Percentiles rank a stretch among this genome's conserved stretches.
phyloP scores from a whole-genome alignment of 2,888 invertebrate genomes.

The Dione juno region DNA sequence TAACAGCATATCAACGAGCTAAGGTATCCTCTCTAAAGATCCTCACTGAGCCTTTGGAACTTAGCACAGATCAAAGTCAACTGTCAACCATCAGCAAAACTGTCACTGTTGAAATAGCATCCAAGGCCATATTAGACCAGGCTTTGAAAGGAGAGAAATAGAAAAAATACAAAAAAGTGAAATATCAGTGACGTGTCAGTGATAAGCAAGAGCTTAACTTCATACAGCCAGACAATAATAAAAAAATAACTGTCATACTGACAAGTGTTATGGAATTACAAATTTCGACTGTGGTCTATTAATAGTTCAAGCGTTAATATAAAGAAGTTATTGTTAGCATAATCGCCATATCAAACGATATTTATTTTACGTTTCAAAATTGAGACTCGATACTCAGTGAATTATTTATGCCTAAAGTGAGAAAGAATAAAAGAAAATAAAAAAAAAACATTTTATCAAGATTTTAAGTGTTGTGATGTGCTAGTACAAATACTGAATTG shows the following conservation, averaged over 20 bases:
- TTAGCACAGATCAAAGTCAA: slow-evolving; percentile 57
- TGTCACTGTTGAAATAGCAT: slow-evolving; percentile 78
- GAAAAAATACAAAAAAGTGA: neutral
- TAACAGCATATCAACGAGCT: slow-evolving; percentile 95
- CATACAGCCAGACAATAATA: slow-evolving; percentile 10
- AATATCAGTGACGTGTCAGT: neutral
- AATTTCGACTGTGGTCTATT: neutral
- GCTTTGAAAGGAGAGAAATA: slow-evolving; percentile 68
- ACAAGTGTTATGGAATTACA: slow-evolving; percentile 7
- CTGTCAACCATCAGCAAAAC: slow-evolving; percentile 78
- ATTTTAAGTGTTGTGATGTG: slow-evolving; percentile 35
- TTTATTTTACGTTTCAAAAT: slow-evolving; percentile 5
- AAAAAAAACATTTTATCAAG: slow-evolving; percentile 8
- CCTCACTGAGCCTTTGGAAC: slow-evolving; percentile 59
- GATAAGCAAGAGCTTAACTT: neutral
- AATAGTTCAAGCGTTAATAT: neutral
- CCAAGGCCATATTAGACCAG: slow-evolving; percentile 69
- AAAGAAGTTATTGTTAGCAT: slow-evolving; percentile 11
- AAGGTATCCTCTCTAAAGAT: slow-evolving; percentile 94
- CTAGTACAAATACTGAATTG: slow-evolving; percentile 37
- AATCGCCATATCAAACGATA: slow-evolving; percentile 20
- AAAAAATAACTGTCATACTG: slow-evolving; percentile 3
- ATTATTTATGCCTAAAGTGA: slow-evolving; percentile 2
- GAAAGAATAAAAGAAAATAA: neutral
- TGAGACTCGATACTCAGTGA: slow-evolving; percentile 15